Evolutionary conservation across 2,888 invertebrate genomes (phyloP).

Genomic region (Microctonus aethiopoides): DNA sequence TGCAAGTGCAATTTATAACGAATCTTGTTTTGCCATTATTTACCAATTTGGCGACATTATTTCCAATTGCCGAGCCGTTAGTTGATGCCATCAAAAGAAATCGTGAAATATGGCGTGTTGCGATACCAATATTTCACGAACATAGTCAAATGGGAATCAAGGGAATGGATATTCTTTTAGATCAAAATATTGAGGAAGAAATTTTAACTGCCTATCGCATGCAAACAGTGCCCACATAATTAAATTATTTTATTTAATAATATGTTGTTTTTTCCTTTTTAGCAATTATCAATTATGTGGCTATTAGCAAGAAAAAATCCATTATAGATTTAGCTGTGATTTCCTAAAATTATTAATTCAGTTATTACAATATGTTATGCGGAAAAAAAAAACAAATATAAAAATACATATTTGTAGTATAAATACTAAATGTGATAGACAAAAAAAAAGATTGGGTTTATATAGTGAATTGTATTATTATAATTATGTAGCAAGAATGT

Average conservation of each 20-base stretch:
- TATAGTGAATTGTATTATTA: conserved; percentile 14
- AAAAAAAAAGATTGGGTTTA: neutral
- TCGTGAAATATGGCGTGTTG: conserved; percentile 72
- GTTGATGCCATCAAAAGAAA: conserved; percentile 70
- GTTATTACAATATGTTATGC: no score
- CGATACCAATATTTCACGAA: conserved; percentile 65
- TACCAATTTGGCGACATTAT: conserved; percentile 68
- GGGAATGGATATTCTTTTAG: conserved; percentile 55
- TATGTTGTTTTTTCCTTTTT: neutral
- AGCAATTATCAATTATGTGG: neutral
- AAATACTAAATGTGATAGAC: conserved; percentile 12
- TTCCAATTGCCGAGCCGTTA: conserved; percentile 69
- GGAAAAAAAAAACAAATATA: no score
- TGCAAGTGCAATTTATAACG: conserved; percentile 80
- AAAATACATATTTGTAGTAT: no score
- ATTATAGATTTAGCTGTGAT: no score
- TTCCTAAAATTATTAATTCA: no score
- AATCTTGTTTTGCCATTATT: conserved; percentile 70
- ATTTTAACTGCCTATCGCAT: conserved; percentile 39
- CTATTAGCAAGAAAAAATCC: neutral
- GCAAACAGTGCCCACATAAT: conserved; percentile 16
- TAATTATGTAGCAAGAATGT: conserved; percentile 10
- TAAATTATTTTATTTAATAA: neutral
- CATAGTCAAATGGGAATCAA: conserved; percentile 52
- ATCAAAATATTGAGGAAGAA: conserved; percentile 54